phyloP scores from a whole-genome alignment of 2,888 invertebrate genomes.

The Sphaerophoria rueppellii region DNA sequence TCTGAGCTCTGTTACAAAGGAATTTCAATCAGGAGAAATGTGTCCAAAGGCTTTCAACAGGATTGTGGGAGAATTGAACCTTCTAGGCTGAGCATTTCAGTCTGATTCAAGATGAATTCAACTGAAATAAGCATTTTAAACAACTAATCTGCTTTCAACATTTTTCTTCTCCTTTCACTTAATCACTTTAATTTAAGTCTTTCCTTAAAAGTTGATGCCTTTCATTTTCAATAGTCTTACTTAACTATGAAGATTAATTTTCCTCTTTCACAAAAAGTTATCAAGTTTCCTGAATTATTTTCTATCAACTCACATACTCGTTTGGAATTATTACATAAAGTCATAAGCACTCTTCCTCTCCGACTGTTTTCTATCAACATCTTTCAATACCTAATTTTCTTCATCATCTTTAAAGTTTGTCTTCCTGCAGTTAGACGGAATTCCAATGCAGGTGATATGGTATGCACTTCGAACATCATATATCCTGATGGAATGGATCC shows the following conservation, averaged over 20 bases:
- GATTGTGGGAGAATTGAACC: no score
- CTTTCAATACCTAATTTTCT: conserved; percentile 23
- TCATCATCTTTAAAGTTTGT: conserved; percentile 12
- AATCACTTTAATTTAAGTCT: no score
- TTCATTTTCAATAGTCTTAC: no score
- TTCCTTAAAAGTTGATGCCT: no score
- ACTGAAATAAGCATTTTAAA: no score
- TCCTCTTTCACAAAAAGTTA: conserved; percentile 14
- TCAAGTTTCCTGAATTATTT: conserved; percentile 11
- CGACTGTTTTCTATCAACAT: conserved; percentile 9
- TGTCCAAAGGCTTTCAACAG: no score
- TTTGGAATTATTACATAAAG: conserved; percentile 7
- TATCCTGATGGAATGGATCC: background rate
- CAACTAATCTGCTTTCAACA: background rate
- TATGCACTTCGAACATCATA: conserved; percentile 1
- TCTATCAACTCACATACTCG: background rate
- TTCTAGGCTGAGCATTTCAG: no score
- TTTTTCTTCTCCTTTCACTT: background rate
- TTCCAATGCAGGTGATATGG: background rate
- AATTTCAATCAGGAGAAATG: no score
- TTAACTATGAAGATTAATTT: conserved; percentile 17
- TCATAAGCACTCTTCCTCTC: background rate
- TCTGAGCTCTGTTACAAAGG: no score
- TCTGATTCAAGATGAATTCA: no score
- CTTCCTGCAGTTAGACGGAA: background rate